Conservation (phyloP, 2,797 vertebrate genomes). For the Decapterus maruadsi region DNA sequence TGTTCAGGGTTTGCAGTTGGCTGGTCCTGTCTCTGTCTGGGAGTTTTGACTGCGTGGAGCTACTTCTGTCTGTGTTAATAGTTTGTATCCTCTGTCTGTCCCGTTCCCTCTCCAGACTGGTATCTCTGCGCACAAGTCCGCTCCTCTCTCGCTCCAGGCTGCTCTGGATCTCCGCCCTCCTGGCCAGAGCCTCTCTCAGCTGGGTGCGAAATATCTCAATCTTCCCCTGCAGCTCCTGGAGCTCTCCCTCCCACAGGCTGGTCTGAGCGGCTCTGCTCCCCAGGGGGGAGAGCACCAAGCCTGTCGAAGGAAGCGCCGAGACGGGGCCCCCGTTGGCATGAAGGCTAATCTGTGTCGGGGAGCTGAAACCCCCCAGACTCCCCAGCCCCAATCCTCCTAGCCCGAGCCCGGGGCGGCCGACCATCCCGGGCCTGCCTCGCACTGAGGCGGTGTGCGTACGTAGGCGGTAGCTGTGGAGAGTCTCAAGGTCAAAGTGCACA, state of each 20-base stretch:
- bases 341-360: slow-evolving; percentile 72
- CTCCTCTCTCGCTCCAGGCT: slow-evolving; percentile 83
- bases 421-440: slow-evolving; percentile 62
- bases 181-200: slow-evolving; percentile 87
- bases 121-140: slow-evolving; percentile 68
- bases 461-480: slow-evolving; percentile 85
- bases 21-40: slow-evolving; percentile 75
- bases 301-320: slow-evolving; percentile 71
- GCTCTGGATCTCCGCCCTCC: slow-evolving; percentile 90
- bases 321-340: slow-evolving; percentile 83
- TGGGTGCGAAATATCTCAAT: slow-evolving; percentile 88
- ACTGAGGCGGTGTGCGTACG: slow-evolving; percentile 77
- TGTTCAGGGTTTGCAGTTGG: slow-evolving; percentile 81
- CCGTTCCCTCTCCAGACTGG: slow-evolving; percentile 78
- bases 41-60: slow-evolving; percentile 66
- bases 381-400: slow-evolving; percentile 78
- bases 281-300: slow-evolving; percentile 82
- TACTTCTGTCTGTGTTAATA: slow-evolving; percentile 76
- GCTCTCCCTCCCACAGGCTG: slow-evolving; percentile 87
- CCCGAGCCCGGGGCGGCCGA: slow-evolving; percentile 79
- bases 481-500: slow-evolving; percentile 89
- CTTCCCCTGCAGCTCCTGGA: slow-evolving; percentile 88
- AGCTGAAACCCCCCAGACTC: slow-evolving; percentile 64
- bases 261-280: slow-evolving; percentile 75
- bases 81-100: slow-evolving; percentile 77